phyloP scores from a whole-genome alignment of 2,888 invertebrate genomes.

The Zele albiditarsus region DNA sequence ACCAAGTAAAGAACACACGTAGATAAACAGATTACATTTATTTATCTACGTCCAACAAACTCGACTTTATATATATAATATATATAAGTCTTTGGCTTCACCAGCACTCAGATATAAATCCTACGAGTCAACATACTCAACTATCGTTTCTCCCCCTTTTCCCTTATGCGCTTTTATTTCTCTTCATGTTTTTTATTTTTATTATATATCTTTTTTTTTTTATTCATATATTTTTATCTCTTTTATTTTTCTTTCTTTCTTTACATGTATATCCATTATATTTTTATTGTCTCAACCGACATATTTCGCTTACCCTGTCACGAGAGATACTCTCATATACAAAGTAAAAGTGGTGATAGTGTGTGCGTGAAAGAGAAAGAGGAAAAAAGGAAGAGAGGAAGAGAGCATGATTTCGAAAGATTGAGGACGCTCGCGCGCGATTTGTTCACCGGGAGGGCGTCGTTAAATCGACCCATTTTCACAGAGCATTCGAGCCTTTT shows the following conservation, averaged over 20 bases:
- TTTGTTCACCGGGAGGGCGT: slow-evolving; percentile 35
- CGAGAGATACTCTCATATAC: not conserved
- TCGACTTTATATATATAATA: not conserved
- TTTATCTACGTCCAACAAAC: slow-evolving; percentile 16
- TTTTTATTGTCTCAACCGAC: not conserved
- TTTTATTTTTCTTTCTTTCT: not conserved
- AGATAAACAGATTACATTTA: slow-evolving; percentile 23
- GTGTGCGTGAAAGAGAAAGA: not conserved
- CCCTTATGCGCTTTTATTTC: not conserved
- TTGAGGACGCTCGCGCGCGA: slow-evolving; percentile 41
- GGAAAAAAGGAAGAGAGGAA: not conserved
- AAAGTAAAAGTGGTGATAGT: not conserved
- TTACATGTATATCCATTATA: not conserved
- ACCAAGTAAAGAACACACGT: not conserved
- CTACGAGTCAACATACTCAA: slow-evolving; percentile 7
- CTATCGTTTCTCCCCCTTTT: not conserved
- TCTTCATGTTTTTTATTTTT: not conserved
- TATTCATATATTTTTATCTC: not conserved
- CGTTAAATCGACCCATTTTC: slow-evolving; percentile 42
- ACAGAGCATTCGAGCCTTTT: slow-evolving; percentile 22
- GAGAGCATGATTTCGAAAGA: slow-evolving; percentile 37
- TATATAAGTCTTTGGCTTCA: slow-evolving; percentile 8
- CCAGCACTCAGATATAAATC: slow-evolving; percentile 5
- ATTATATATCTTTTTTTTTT: not conserved
- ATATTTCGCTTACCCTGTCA: not conserved